A percentile compares a stretch with the other conserved stretches of the same genome.
Evolutionary conservation across 2,888 invertebrate species (phyloP).

Genomic region (Acanthococcus lagerstroemiae): DNA sequence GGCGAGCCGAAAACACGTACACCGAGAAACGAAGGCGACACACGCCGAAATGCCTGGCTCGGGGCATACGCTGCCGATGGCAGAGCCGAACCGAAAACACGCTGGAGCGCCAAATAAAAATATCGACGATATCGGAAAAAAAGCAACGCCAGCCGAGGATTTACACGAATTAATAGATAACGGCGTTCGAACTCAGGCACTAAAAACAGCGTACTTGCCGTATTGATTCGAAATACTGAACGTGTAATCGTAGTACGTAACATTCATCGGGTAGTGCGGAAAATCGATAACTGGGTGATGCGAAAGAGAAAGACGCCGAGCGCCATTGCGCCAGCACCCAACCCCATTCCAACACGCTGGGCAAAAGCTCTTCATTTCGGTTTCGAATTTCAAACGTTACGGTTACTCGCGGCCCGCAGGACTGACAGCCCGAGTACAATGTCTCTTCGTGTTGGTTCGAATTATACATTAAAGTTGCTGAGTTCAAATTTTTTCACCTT

Average conservation of each 20-base stretch:
- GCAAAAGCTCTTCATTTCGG: constrained; percentile 42
- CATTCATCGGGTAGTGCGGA: constrained; percentile 9
- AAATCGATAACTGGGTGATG: constrained; percentile 28
- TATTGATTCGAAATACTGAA: constrained; percentile 27
- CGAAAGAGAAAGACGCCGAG: constrained; percentile 14
- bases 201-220: constrained; percentile 26
- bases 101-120: not conserved
- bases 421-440: no score
- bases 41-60: no score
- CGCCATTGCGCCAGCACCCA: constrained; percentile 19
- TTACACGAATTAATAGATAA: constrained; percentile 24
- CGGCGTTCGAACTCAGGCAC: constrained; percentile 25
- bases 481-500: no score
- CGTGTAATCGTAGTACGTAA: constrained; percentile 17
- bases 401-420: not conserved
- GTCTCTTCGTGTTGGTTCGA: no score
- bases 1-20: not conserved
- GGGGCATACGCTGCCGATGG: no score
- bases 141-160: not conserved
- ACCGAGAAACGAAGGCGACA: not conserved
- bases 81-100: not conserved
- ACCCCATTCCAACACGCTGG: constrained; percentile 15
- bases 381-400: constrained; percentile 33
- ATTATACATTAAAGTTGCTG: no score
- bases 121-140: constrained; percentile 1